Conservation (phyloP, 2,888 invertebrate genomes). For the Eucera pruinosa region DNA sequence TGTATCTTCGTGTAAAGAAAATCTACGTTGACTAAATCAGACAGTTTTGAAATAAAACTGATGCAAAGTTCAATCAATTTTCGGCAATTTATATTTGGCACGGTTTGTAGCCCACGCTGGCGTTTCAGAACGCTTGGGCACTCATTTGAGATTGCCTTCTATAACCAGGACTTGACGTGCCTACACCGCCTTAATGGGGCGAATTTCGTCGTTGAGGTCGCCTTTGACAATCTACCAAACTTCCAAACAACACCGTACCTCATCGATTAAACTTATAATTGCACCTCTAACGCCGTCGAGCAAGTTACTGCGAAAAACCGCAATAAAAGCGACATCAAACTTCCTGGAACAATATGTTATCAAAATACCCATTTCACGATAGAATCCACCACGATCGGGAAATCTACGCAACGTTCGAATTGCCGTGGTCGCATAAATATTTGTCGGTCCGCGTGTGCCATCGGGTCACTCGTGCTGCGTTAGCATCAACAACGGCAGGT, state of each 20-base stretch:
- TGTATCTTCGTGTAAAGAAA: no score
- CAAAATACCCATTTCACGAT: no score
- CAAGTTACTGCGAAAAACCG: no score
- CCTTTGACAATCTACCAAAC: conserved; percentile 22
- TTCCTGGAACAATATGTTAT: no score
- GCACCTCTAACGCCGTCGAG: background rate
- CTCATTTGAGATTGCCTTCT: background rate
- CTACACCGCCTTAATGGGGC: no score
- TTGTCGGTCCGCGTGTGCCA: background rate
- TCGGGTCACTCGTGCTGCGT: background rate
- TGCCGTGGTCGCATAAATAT: conserved; percentile 10
- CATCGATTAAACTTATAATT: conserved; percentile 1
- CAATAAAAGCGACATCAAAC: no score
- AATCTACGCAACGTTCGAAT: background rate
- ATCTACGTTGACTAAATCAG: no score
- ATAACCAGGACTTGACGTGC: no score
- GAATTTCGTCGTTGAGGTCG: no score
- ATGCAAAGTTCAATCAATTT: no score
- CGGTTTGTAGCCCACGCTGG: no score
- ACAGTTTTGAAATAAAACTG: no score
- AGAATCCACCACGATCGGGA: background rate
- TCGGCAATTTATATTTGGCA: background rate
- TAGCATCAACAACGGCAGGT: conserved; percentile 1
- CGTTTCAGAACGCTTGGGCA: background rate
- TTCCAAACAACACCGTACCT: conserved; percentile 4